Evolutionary conservation across 2,113 vertebrate genomes (phyloP).

Genomic region (Siniperca knerii): DNA sequence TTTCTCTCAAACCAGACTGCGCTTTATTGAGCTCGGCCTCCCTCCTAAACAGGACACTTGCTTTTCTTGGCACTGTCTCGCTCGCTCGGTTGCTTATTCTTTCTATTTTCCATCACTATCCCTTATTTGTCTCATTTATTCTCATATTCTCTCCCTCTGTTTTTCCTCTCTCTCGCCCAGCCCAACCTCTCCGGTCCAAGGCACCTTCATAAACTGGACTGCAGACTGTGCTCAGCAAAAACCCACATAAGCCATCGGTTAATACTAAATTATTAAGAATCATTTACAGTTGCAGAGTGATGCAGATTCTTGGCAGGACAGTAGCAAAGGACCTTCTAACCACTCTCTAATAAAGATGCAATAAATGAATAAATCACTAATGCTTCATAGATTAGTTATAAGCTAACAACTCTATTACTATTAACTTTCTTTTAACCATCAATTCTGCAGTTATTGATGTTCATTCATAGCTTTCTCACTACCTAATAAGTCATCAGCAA

Average conservation of each 20-base stretch:
- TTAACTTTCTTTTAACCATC: not conserved
- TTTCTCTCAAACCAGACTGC: constrained; percentile 45
- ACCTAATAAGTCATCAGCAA: not conserved
- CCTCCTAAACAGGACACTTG: constrained; percentile 57
- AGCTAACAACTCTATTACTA: not conserved
- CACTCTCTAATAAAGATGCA: not conserved
- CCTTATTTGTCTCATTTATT: constrained; percentile 63
- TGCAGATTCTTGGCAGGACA: not conserved
- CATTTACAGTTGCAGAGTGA: constrained; percentile 37
- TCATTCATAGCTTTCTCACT: not conserved
- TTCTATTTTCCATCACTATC: constrained; percentile 25
- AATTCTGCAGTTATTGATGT: too few relatives aligned
- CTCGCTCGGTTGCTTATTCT: constrained; percentile 7
- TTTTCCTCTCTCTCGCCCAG: not conserved
- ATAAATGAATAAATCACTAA: not conserved
- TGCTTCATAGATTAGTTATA: not conserved
- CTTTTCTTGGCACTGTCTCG: constrained; percentile 22
- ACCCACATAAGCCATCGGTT: not conserved
- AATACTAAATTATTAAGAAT: constrained; percentile 63
- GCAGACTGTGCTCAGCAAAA: constrained; percentile 56
- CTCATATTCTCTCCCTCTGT: constrained; percentile 12
- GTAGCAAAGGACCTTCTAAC: not conserved
- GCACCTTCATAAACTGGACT: constrained; percentile 22
- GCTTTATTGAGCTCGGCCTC: constrained; percentile 64
- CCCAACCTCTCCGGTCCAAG: constrained; percentile 27